Evolutionary conservation across 1,140 invertebrate species (phyloP).

Genomic region (Batillaria attramentaria): DNA sequence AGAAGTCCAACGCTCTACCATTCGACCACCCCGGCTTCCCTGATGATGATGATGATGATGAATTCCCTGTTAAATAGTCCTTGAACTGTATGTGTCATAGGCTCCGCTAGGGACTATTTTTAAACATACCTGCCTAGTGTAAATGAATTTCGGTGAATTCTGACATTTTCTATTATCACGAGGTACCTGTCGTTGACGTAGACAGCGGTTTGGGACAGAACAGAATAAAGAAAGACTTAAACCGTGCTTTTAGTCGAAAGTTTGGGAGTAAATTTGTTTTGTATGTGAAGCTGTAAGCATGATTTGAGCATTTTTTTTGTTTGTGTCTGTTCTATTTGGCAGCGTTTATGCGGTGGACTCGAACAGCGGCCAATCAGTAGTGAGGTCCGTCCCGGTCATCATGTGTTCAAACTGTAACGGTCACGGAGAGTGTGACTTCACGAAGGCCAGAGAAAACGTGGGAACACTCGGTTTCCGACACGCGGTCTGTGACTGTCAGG

Average conservation of each 20-base stretch:
- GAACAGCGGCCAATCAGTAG: constrained; percentile 19
- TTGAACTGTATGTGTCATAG: background rate
- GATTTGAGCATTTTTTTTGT: too few species aligned
- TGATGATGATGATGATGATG: too few species aligned
- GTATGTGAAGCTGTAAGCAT: background rate
- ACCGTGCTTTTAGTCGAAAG: background rate
- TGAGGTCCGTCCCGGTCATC: constrained; percentile 19
- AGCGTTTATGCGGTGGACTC: constrained; percentile 36
- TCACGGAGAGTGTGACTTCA: constrained; percentile 36
- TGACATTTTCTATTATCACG: background rate
- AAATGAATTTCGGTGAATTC: background rate
- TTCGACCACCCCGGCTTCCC: too few species aligned
- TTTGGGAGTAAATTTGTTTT: background rate
- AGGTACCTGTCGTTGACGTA: background rate
- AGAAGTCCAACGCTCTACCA: too few species aligned
- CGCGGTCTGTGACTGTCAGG: constrained; percentile 29
- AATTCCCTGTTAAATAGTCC: too few species aligned
- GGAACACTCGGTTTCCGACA: constrained; percentile 5
- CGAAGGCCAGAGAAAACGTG: background rate
- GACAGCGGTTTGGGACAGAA: background rate
- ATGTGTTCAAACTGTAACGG: constrained; percentile 37
- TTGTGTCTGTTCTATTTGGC: background rate
- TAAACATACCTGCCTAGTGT: background rate
- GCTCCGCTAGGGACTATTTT: background rate
- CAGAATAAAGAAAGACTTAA: background rate